Percentiles rank a stretch among this genome's conserved stretches.
These are phyloP conservation scores for Potorous gilbertii DNA, from an alignment of 2,797 vertebrate genomes.

Conservation along the genomic window DNA sequence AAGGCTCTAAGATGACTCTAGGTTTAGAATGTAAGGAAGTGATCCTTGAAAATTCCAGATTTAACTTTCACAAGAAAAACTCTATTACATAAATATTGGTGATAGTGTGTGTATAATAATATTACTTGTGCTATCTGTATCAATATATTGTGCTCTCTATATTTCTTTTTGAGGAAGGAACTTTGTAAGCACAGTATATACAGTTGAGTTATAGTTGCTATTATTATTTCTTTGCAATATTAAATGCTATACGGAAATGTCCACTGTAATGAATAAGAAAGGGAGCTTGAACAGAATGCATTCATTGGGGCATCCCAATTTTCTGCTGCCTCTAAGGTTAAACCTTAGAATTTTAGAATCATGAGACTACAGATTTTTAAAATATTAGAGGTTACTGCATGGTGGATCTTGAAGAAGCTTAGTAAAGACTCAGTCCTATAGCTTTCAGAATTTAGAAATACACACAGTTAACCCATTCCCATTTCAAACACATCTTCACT, in stretches of 20 bases:
- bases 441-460: slow-evolving; percentile 32
- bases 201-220: neutral
- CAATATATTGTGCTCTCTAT: neutral
- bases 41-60: neutral
- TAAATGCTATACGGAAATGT: slow-evolving; percentile 13
- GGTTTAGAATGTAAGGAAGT: neutral
- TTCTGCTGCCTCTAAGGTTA: neutral
- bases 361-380: neutral
- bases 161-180: neutral
- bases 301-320: slow-evolving; percentile 55
- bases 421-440: slow-evolving; percentile 5
- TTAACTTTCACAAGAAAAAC: neutral
- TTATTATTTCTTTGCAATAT: neutral
- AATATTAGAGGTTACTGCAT: neutral
- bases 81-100: neutral
- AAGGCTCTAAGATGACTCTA: neutral
- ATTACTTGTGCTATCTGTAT: neutral
- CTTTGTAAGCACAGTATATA: neutral
- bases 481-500: slow-evolving; percentile 8
- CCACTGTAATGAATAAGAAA: slow-evolving; percentile 36
- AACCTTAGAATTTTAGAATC: neutral
- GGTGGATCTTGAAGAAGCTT: slow-evolving; percentile 9
- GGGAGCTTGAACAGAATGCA: slow-evolving; percentile 38
- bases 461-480: slow-evolving; percentile 5
- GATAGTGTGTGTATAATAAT: neutral